These are phyloP conservation scores for Monopterus albus DNA, from an alignment of 2,113 vertebrate genomes.

Conservation along the genomic window DNA sequence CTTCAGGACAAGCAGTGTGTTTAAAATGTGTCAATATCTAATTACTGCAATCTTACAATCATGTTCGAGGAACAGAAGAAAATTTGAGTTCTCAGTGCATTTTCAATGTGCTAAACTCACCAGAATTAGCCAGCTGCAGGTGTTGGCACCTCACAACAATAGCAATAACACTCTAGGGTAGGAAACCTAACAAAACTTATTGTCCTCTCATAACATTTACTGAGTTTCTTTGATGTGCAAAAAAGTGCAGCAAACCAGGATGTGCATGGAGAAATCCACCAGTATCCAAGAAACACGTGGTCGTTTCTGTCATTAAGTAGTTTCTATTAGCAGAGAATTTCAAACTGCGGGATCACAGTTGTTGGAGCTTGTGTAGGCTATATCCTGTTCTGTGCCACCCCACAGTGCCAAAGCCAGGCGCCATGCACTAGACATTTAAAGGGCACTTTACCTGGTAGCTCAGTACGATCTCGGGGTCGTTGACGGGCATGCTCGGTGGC, in stretches of 20 bases:
- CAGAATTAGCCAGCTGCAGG: conserved; percentile 52
- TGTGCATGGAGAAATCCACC: not conserved
- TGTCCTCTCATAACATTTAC: too few species aligned
- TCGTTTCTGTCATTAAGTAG: too few species aligned
- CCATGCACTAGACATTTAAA: conserved; percentile 18
- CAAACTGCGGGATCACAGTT: not conserved
- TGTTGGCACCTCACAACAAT: conserved; percentile 52
- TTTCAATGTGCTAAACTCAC: conserved; percentile 21
- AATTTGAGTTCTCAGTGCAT: not conserved
- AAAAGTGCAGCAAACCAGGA: not conserved
- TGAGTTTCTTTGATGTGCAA: too few species aligned
- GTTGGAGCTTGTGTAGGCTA: conserved; percentile 15
- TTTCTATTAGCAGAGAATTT: conserved; percentile 1
- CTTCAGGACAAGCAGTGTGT: conserved; percentile 2
- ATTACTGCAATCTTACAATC: conserved; percentile 18
- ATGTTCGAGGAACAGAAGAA: not conserved
- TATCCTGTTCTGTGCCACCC: not conserved
- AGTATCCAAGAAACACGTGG: not conserved
- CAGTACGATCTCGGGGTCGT: conserved; percentile 85
- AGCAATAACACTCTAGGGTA: conserved; percentile 40
- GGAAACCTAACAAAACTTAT: not conserved
- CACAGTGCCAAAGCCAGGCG: not conserved
- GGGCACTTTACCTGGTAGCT: conserved; percentile 86
- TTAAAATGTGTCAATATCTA: not conserved
- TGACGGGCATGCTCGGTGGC: conserved; percentile 80